Evolutionary conservation across 2,113 vertebrate species (phyloP), one percentile per base, ranked within the genome.

Genomic region (Halichoeres trimaculatus): DNA sequence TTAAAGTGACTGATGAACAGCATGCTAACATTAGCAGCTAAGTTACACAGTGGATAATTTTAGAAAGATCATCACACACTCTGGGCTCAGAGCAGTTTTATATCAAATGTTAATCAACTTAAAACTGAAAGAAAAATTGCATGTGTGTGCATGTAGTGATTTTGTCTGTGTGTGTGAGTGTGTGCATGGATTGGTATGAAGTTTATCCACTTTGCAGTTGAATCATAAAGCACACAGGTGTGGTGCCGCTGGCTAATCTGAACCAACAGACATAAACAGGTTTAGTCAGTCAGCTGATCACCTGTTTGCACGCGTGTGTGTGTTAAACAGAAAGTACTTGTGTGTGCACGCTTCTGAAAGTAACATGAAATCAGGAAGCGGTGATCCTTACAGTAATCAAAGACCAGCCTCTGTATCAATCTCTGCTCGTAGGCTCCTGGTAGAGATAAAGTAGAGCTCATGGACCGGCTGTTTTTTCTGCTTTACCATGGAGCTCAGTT

Each of bases 241-340:
- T 70, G 76, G 66, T 70, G 58, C 10, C 0, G 5, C 45, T 19
- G 72, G 22, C 51, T 52, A 55, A 69, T 61, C 23, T 52, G 52
- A 41, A 38, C 45, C 34, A 17, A 45, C 35, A 75, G 45, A 20
- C 60, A 41, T 20, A 62, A 85, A 88, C 82, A 52, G 74, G 86
- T 85, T 91, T 35, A 62, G 61, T 82, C 40, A 62, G 72, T 79
- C 59, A 62, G 40, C 14, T 65, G 57, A 41, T 71, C 38, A 17
- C 17, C 30, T 45, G 56, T 40, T 36, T 48, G 52, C 35, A 57
- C 64, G 30, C 13, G 17, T 22, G 30, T 51, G 30, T 30, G 51
- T 8, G 17, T 19, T 30, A 12, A 26, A n/a, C 13, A 13, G 14
- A 5, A 10, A 45, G 41, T 45, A 17, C 43, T 14, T 36, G 50